These are phyloP conservation scores for Sinopyrophorus schimmeli DNA, from an alignment of 2,888 invertebrate species.

Conservation along the genomic window DNA sequence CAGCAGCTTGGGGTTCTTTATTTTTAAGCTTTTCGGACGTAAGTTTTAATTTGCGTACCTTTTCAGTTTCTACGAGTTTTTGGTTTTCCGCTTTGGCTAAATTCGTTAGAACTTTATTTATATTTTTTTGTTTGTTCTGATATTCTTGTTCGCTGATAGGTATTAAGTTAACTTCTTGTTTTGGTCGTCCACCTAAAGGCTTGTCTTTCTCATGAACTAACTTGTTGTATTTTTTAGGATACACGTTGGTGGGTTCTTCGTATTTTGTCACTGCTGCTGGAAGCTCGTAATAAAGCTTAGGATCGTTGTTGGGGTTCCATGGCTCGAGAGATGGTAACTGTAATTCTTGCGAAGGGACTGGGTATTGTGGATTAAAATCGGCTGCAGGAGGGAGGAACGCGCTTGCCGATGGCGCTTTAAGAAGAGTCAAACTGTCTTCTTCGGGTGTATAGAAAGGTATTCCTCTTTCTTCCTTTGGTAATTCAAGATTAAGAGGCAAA, in stretches of 20 bases:
- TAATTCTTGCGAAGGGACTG: slow-evolving; percentile 56
- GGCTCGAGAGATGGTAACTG: slow-evolving; percentile 54
- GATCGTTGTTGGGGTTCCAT: slow-evolving; percentile 53
- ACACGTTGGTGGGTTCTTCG: slow-evolving; percentile 59
- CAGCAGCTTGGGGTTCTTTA: slow-evolving; percentile 34
- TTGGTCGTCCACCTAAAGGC: slow-evolving; percentile 50
- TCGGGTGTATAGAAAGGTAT: slow-evolving; percentile 48
- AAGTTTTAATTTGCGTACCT: slow-evolving; percentile 38
- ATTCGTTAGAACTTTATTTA: slow-evolving; percentile 50
- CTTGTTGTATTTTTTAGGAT: slow-evolving; percentile 63
- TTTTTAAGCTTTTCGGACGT: neutral
- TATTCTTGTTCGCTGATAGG: slow-evolving; percentile 53
- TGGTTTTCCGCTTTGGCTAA: slow-evolving; percentile 60
- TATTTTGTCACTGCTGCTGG: slow-evolving; percentile 49
- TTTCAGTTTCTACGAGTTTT: slow-evolving; percentile 54
- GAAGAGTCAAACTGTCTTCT: slow-evolving; percentile 35
- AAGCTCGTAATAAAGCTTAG: slow-evolving; percentile 51
- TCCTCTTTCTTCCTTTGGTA: slow-evolving; percentile 45
- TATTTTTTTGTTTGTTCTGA: slow-evolving; percentile 47
- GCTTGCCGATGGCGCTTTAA: slow-evolving; percentile 42
- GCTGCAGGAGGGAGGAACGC: slow-evolving; percentile 20
- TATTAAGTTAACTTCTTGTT: slow-evolving; percentile 56
- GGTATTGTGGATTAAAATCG: slow-evolving; percentile 33
- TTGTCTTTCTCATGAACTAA: slow-evolving; percentile 54
- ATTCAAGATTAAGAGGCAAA: slow-evolving; percentile 43